These are phyloP conservation scores for Panzeria rudis DNA, from an alignment of 2,888 invertebrate genomes.

Conservation along the genomic window DNA sequence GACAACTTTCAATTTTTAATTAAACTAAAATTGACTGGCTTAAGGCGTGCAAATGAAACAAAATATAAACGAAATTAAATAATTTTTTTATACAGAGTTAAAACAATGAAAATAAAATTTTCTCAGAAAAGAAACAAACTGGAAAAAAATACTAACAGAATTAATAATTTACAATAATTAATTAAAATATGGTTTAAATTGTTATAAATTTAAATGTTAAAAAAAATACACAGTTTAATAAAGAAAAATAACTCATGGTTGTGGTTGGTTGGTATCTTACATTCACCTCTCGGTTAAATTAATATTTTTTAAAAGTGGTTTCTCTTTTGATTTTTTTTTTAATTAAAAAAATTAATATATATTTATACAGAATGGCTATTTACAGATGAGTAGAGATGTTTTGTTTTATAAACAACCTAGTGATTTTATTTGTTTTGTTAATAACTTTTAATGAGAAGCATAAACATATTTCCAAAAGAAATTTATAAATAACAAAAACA, in stretches of 20 bases:
- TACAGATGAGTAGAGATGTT: slow-evolving; percentile 69
- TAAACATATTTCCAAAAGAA: slow-evolving; percentile 61
- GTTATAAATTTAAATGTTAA: slow-evolving; percentile 18
- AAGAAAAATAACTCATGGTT: slow-evolving; percentile 33
- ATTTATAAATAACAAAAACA: slow-evolving; percentile 74
- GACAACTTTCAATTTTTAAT: slow-evolving; percentile 72
- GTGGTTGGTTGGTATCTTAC: slow-evolving; percentile 38
- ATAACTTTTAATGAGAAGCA: slow-evolving; percentile 59
- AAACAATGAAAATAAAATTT: slow-evolving; percentile 34
- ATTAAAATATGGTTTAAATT: slow-evolving; percentile 22
- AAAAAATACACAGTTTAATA: slow-evolving; percentile 22
- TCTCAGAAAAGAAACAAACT: slow-evolving; percentile 5
- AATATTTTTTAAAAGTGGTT: slow-evolving; percentile 27
- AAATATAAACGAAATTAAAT: slow-evolving; percentile 24
- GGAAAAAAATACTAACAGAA: not conserved
- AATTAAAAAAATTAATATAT: slow-evolving; percentile 23
- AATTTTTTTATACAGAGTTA: slow-evolving; percentile 27
- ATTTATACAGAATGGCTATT: slow-evolving; percentile 68
- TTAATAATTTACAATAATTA: slow-evolving; percentile 31
- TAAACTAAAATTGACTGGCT: slow-evolving; percentile 56
- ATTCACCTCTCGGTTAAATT: not conserved
- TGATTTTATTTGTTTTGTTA: slow-evolving; percentile 43
- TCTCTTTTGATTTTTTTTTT: slow-evolving; percentile 19
- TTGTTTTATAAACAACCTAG: slow-evolving; percentile 31
- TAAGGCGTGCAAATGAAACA: slow-evolving; percentile 74